Conservation (phyloP, 2,797 vertebrate species). For the Podarcis lilfordi region DNA sequence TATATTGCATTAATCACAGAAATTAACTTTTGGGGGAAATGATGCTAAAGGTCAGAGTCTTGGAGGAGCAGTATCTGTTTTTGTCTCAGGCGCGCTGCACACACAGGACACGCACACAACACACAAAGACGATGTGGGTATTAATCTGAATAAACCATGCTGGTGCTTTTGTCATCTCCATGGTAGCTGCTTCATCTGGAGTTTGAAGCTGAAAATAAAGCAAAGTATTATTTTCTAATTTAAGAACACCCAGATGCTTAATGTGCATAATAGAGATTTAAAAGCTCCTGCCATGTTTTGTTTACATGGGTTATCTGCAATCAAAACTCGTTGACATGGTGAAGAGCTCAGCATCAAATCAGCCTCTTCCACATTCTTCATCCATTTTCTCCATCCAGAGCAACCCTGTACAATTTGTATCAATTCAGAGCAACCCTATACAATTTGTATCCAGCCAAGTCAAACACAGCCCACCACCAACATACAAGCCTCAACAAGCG, state of each 20-base stretch:
- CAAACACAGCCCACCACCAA: background rate
- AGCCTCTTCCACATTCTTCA: accelerated
- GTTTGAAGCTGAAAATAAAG: slow-evolving; percentile 35
- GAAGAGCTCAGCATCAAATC: slow-evolving; percentile 1
- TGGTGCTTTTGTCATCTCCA: slow-evolving; percentile 53
- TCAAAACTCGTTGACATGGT: background rate
- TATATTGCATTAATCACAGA: slow-evolving; percentile 79
- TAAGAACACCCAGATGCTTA: slow-evolving; percentile 40
- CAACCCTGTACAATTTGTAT: background rate
- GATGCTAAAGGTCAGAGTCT: slow-evolving; percentile 79
- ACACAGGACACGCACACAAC: slow-evolving; percentile 22
- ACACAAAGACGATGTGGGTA: slow-evolving; percentile 54
- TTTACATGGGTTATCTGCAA: background rate
- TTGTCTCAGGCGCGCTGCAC: slow-evolving; percentile 38
- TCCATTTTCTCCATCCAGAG: accelerated
- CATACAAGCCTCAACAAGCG: background rate
- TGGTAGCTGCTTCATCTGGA: slow-evolving; percentile 33
- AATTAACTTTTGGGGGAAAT: slow-evolving; percentile 80
- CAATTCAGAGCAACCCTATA: background rate
- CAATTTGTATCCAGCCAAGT: background rate
- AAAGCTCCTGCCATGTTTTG: background rate
- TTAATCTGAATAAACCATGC: slow-evolving; percentile 46
- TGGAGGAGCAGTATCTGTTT: slow-evolving; percentile 62
- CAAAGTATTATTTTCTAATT: slow-evolving; percentile 48
- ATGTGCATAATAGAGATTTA: background rate